These are phyloP conservation scores for Heterotilapia buettikoferi DNA, from an alignment of 2,113 vertebrate species.

Conservation along the genomic window DNA sequence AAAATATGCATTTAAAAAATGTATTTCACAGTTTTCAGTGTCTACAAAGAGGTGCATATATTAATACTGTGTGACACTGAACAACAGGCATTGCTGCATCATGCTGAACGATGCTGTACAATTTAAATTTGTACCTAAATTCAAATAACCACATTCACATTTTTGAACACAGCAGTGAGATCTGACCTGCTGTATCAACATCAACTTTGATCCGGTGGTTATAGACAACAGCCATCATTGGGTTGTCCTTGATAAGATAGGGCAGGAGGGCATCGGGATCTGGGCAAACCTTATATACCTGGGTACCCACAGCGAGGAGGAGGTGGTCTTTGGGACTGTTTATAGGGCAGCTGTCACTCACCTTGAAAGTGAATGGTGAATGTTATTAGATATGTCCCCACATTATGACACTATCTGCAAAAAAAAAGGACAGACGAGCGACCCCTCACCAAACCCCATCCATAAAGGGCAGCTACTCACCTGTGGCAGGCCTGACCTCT, in stretches of 20 bases:
- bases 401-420: background rate
- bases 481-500: conserved; percentile 67
- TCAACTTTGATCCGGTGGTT: conserved; percentile 49
- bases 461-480: conserved; percentile 35
- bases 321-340: conserved; percentile 74
- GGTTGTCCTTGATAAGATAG: conserved; percentile 58
- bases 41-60: background rate
- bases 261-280: conserved; percentile 68
- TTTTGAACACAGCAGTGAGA: background rate
- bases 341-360: conserved; percentile 67
- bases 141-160: background rate
- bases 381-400: conserved; percentile 67
- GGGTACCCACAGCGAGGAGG: conserved; percentile 71
- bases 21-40: background rate
- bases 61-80: background rate
- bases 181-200: conserved; percentile 55
- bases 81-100: conserved; percentile 17
- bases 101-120: background rate
- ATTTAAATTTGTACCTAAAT: background rate
- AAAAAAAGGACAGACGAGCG: background rate
- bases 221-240: conserved; percentile 44
- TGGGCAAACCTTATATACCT: conserved; percentile 67
- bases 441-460: no score
- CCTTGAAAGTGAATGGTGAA: conserved; percentile 13
- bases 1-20: background rate